phyloP scores from a whole-genome alignment of 2,888 invertebrate genomes.

The Stenichneumon culpator region DNA sequence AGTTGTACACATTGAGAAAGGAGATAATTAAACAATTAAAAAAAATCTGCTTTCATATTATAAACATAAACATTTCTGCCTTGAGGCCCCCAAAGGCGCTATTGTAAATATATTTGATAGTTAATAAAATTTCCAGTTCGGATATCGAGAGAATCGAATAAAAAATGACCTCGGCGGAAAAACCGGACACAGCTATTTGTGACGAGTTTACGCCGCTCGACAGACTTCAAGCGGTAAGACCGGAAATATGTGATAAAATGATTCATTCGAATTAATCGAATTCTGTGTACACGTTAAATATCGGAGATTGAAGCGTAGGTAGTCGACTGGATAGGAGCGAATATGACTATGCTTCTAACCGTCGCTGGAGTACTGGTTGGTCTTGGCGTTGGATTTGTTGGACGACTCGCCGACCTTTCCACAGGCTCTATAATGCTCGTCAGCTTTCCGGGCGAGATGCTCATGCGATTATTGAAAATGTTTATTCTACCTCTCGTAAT shows the following conservation, averaged over 20 bases:
- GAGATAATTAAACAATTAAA: no score
- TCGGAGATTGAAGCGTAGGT: slow-evolving; percentile 71
- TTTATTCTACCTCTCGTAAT: slow-evolving; percentile 89
- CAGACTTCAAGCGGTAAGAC: slow-evolving; percentile 73
- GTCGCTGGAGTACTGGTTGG: slow-evolving; percentile 87
- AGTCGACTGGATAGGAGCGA: slow-evolving; percentile 85
- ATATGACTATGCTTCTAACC: slow-evolving; percentile 88
- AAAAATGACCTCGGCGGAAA: slow-evolving; percentile 78
- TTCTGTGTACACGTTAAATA: neutral
- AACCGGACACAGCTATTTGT: slow-evolving; percentile 66
- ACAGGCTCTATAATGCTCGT: slow-evolving; percentile 87
- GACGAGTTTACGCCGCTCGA: slow-evolving; percentile 71
- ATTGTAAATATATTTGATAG: no score
- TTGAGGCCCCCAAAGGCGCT: no score
- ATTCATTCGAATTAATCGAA: neutral
- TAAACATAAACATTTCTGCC: no score
- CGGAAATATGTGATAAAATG: neutral
- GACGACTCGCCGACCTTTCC: slow-evolving; percentile 85
- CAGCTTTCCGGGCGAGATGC: slow-evolving; percentile 89
- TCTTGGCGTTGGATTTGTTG: slow-evolving; percentile 87
- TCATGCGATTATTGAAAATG: slow-evolving; percentile 90
- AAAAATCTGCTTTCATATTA: no score
- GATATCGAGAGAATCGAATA: slow-evolving; percentile 77
- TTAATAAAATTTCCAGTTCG: slow-evolving; percentile 46
- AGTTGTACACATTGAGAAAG: neutral